Evolutionary conservation across 2,797 vertebrate species (phyloP).

Genomic region (Ispidina picta): DNA sequence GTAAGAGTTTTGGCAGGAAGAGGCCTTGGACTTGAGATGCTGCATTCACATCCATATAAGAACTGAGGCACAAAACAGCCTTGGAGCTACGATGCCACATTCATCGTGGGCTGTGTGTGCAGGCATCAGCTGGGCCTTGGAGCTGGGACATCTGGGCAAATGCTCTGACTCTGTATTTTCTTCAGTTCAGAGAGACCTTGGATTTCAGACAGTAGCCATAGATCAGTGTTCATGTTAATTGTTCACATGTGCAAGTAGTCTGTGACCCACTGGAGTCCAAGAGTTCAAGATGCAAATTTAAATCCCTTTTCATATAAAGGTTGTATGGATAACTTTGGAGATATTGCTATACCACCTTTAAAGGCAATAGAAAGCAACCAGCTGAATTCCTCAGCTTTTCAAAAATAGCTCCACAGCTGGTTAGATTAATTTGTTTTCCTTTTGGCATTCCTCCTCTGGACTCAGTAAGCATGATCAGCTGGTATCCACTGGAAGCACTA

Average conservation of each 20-base stretch:
- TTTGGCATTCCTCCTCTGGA: slow-evolving; percentile 23
- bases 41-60: neutral
- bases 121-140: neutral
- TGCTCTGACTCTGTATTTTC: neutral
- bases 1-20: neutral
- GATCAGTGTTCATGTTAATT: neutral
- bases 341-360: slow-evolving; percentile 17
- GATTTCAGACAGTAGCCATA: neutral
- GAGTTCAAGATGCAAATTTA: neutral
- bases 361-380: slow-evolving; percentile 29
- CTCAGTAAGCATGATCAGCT: slow-evolving; percentile 54
- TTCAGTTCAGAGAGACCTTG: neutral
- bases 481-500: slow-evolving; percentile 25
- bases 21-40: neutral
- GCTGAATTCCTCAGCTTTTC: slow-evolving; percentile 22
- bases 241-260: accelerated
- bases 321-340: neutral
- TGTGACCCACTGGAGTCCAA: neutral
- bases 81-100: neutral
- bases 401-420: slow-evolving; percentile 59
- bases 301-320: neutral
- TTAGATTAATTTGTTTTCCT: slow-evolving; percentile 43
- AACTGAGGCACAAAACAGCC: neutral
- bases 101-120: accelerated
- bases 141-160: neutral